These are phyloP conservation scores for Barypeithes pellucidus DNA, from an alignment of 2,888 invertebrate species.

Conservation along the genomic window DNA sequence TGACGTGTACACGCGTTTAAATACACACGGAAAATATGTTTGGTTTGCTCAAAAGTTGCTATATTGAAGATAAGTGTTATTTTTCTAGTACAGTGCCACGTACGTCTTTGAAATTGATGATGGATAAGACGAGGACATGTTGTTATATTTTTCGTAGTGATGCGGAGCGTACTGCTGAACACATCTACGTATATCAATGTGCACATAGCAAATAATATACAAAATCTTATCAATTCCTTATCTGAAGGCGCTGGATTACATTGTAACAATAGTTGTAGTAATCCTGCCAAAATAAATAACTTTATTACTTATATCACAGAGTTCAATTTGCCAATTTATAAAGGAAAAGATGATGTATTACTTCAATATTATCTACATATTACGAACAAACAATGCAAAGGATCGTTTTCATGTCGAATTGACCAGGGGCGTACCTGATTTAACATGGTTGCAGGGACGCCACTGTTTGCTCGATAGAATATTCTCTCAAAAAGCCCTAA, in stretches of 20 bases:
- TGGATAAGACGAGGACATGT: neutral
- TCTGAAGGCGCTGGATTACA: neutral
- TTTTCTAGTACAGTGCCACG: neutral
- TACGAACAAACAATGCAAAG: no score
- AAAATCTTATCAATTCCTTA: constrained; percentile 19
- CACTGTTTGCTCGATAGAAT: no score
- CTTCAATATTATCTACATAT: no score
- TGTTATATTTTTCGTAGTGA: neutral
- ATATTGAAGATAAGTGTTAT: neutral
- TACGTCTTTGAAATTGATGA: neutral
- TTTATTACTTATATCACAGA: neutral
- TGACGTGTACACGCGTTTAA: constrained; percentile 11
- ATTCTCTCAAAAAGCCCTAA: no score
- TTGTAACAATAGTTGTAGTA: neutral
- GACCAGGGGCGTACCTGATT: no score
- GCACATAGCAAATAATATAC: constrained; percentile 6
- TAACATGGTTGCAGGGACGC: no score
- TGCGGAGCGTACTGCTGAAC: neutral
- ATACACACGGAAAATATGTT: neutral
- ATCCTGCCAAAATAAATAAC: constrained; percentile 7
- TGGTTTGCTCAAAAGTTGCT: neutral
- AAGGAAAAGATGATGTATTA: neutral
- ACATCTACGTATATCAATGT: no score
- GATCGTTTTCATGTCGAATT: no score
- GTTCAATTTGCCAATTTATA: no score